These are phyloP conservation scores for Teleiodes luculella DNA, from an alignment of 2,888 invertebrate genomes.

Conservation along the genomic window DNA sequence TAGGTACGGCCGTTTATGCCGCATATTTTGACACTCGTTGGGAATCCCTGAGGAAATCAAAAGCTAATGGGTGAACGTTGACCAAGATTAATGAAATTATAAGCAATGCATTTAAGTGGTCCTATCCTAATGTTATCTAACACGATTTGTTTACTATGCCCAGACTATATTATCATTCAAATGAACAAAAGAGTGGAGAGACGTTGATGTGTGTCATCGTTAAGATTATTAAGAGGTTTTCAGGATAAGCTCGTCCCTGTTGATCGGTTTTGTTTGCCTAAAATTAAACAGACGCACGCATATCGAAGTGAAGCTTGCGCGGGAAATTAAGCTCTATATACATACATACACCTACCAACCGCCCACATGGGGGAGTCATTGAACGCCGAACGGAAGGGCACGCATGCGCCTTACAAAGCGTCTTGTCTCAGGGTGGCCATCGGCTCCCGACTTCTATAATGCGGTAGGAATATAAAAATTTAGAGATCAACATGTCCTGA, in stretches of 20 bases:
- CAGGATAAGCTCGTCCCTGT: neutral
- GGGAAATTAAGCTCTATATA: conserved; percentile 12
- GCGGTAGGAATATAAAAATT: neutral
- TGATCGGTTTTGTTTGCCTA: neutral
- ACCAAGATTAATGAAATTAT: too few relatives aligned
- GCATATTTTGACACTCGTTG: too few relatives aligned
- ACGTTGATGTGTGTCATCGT: too few relatives aligned
- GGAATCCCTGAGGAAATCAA: too few relatives aligned
- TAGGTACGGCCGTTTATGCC: too few relatives aligned
- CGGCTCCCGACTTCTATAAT: neutral
- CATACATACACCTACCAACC: neutral
- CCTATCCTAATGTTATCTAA: too few relatives aligned
- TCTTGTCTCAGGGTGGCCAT: conserved; percentile 38
- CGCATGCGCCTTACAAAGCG: conserved; percentile 50
- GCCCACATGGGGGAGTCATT: conserved; percentile 42
- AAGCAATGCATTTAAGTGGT: too few relatives aligned
- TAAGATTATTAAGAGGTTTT: neutral
- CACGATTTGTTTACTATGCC: too few relatives aligned
- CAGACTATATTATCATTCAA: too few relatives aligned
- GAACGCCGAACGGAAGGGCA: conserved; percentile 60
- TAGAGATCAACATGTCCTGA: neutral
- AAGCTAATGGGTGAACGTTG: too few relatives aligned
- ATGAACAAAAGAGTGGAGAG: too few relatives aligned
- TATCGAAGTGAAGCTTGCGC: conserved; percentile 26
- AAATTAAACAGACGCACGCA: neutral